A percentile compares a stretch with the other conserved stretches of the same genome.
phyloP scores from a whole-genome alignment of 2,888 invertebrate genomes.

The Schizotus pectinicornis region DNA sequence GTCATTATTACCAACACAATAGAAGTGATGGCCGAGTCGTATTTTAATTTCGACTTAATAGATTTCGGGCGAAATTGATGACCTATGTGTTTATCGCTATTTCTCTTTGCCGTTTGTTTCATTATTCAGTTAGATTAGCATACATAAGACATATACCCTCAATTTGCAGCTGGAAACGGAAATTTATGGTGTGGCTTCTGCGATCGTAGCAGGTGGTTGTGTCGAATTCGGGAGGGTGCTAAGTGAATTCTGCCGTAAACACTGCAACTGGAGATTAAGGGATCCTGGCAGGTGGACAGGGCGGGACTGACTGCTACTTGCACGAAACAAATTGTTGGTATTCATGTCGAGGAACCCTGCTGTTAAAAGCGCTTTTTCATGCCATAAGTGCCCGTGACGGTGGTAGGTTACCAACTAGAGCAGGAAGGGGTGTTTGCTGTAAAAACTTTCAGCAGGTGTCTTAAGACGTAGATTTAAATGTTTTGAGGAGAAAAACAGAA shows the following conservation, averaged over 20 bases:
- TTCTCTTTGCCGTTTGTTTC: background rate
- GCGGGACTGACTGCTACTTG: background rate
- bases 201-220: constrained; percentile 17
- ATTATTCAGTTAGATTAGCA: constrained; percentile 4
- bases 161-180: constrained; percentile 12
- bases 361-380: background rate
- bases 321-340: too few relatives aligned
- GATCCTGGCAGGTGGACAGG: constrained; percentile 22
- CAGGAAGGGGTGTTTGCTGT: background rate
- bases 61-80: constrained; percentile 21
- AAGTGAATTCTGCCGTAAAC: constrained; percentile 15
- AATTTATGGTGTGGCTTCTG: constrained; percentile 13
- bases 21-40: constrained; percentile 18
- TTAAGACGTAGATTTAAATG: too few relatives aligned
- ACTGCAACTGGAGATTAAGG: constrained; percentile 7
- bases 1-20: constrained; percentile 28
- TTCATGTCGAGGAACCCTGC: too few relatives aligned
- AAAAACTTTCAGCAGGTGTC: background rate
- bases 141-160: constrained; percentile 4
- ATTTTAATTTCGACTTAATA: constrained; percentile 26
- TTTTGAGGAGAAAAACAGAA: too few relatives aligned
- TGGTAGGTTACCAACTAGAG: background rate
- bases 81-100: constrained; percentile 1
- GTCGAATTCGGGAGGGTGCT: constrained; percentile 19
- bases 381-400: background rate